Evolutionary conservation across 2,888 invertebrate species (phyloP).

Genomic region (Cacoxenus indagator): DNA sequence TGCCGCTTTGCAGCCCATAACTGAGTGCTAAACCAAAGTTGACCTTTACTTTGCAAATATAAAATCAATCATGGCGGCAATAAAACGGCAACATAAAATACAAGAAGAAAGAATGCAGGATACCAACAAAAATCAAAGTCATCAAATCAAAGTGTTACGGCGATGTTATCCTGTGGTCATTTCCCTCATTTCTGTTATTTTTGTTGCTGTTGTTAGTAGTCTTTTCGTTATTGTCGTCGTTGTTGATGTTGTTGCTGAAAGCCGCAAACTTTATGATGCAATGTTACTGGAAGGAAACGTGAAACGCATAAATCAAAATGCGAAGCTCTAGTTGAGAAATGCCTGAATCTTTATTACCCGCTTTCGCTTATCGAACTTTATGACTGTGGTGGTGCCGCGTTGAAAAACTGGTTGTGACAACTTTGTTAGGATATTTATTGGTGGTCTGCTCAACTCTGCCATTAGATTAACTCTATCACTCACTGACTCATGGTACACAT

Average conservation of each 20-base stretch:
- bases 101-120: not conserved
- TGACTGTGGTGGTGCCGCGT: too few species aligned
- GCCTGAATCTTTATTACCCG: conserved; percentile 6
- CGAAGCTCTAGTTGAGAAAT: not conserved
- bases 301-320: conserved; percentile 17
- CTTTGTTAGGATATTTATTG: too few species aligned
- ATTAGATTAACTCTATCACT: not conserved
- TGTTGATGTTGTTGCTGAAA: not conserved
- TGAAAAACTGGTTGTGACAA: too few species aligned
- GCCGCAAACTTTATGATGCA: conserved; percentile 12
- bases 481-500: not conserved
- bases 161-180: not conserved
- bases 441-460: not conserved
- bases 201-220: not conserved
- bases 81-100: not conserved
- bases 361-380: not conserved
- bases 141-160: conserved; percentile 1
- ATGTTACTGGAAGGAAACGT: conserved; percentile 6
- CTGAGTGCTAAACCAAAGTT: not conserved
- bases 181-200: not conserved
- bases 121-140: not conserved
- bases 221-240: not conserved
- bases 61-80: conserved; percentile 21
- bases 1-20: not conserved
- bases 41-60: conserved; percentile 17